A percentile compares a stretch with the other conserved stretches of the same genome.
phyloP scores from a whole-genome alignment of 2,797 vertebrate species.

The Oryzias dopingdopingensis region DNA sequence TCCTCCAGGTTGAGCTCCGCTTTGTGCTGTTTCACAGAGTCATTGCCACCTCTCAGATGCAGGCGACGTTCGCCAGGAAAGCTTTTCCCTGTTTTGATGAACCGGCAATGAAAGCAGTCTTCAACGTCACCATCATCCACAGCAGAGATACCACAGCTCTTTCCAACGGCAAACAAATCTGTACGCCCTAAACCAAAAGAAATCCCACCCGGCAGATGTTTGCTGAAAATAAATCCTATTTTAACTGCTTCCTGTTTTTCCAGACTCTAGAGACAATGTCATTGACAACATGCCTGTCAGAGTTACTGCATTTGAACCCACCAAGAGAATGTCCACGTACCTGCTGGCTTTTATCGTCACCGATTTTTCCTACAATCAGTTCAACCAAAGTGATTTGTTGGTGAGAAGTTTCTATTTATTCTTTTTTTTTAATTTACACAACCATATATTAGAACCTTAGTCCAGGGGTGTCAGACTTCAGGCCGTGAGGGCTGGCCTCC shows the following conservation, averaged over 20 bases:
- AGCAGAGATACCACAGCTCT: slow-evolving; percentile 62
- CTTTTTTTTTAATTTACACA: not conserved
- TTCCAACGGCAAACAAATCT: slow-evolving; percentile 81
- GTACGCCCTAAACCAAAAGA: slow-evolving; percentile 65
- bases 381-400: not conserved
- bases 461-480: too few species aligned
- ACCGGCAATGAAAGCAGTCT: slow-evolving; percentile 91
- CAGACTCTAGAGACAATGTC: slow-evolving; percentile 26
- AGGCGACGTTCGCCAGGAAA: slow-evolving; percentile 86
- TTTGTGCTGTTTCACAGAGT: slow-evolving; percentile 75
- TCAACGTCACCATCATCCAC: slow-evolving; percentile 82
- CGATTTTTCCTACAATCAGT: slow-evolving; percentile 45
- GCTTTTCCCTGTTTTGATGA: slow-evolving; percentile 95
- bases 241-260: not conserved
- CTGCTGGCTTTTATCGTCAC: slow-evolving; percentile 89
- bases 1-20: not conserved
- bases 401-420: slow-evolving; percentile 58
- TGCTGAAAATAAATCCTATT: not conserved
- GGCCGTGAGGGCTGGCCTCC: too few species aligned
- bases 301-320: slow-evolving; percentile 76
- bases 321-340: slow-evolving; percentile 89
- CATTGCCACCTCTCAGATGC: slow-evolving; percentile 93
- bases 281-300: slow-evolving; percentile 6
- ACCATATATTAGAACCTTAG: not conserved
- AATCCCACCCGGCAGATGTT: not conserved